These are phyloP conservation scores for Coremacera marginata DNA, from an alignment of 2,888 invertebrate species.

Conservation along the genomic window DNA sequence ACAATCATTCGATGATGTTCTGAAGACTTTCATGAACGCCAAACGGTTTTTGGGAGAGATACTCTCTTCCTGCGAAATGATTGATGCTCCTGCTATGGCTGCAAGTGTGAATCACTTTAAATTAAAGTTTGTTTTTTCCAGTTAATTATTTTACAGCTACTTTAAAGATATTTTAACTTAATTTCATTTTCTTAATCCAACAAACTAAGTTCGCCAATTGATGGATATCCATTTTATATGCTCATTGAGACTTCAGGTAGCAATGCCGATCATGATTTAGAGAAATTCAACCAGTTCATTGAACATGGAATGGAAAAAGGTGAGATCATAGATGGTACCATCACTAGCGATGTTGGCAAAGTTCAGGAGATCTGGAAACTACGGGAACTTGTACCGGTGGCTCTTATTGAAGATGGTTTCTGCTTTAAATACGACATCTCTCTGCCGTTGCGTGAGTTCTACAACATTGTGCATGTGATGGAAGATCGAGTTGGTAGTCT, in stretches of 20 bases:
- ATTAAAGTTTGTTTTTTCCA: constrained; percentile 66
- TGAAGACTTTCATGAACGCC: constrained; percentile 81
- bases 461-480: constrained; percentile 83
- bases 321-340: constrained; percentile 84
- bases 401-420: constrained; percentile 86
- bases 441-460: constrained; percentile 85
- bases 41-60: constrained; percentile 82
- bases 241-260: constrained; percentile 92
- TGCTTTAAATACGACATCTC: constrained; percentile 97
- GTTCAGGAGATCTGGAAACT: constrained; percentile 87
- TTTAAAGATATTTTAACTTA: background rate
- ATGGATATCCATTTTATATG: constrained; percentile 84
- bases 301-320: constrained; percentile 79
- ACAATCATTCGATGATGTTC: constrained; percentile 81
- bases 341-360: constrained; percentile 86
- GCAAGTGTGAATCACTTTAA: constrained; percentile 74
- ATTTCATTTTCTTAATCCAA: background rate
- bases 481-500: constrained; percentile 75
- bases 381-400: constrained; percentile 84
- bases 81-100: constrained; percentile 83
- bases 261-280: constrained; percentile 84
- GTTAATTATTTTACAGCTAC: background rate
- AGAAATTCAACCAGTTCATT: constrained; percentile 86
- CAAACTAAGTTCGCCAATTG: constrained; percentile 70
- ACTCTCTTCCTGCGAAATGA: constrained; percentile 95